Percentiles rank a stretch among this genome's conserved stretches.
Conservation (phyloP, 2,797 vertebrate species). For the Nannoperca obscura region DNA sequence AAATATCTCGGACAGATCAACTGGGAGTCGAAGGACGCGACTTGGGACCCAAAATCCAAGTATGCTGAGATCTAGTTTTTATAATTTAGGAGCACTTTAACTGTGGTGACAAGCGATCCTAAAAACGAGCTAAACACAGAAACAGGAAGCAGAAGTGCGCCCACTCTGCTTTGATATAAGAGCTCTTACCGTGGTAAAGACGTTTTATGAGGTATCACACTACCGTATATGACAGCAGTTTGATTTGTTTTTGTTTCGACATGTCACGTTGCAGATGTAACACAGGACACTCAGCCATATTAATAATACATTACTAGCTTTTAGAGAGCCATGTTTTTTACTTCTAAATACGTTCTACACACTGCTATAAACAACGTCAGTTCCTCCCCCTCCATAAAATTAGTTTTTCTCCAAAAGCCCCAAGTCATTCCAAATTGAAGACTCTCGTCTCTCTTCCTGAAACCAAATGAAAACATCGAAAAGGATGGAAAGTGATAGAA, state of each 20-base stretch:
- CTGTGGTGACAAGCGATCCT: not conserved
- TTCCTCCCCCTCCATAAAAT: not conserved
- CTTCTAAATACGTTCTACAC: not conserved
- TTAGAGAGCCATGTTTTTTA: conserved; percentile 1
- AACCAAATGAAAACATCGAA: conserved; percentile 12
- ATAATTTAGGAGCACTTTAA: conserved; percentile 9
- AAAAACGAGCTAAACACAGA: conserved; percentile 6
- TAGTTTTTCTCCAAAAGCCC: not conserved
- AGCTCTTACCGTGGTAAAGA: not conserved
- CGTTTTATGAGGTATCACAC: not conserved
- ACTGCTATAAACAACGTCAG: conserved; percentile 15
- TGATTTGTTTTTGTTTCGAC: conserved; percentile 23
- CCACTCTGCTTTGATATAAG: not conserved
- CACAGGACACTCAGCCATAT: not conserved
- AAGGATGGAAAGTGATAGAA: not conserved
- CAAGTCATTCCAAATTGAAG: conserved; percentile 14
- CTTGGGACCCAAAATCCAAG: conserved; percentile 2
- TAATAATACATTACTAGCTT: conserved; percentile 21
- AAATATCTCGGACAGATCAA: conserved; percentile 31
- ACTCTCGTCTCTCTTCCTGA: not conserved
- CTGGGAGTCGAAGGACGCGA: conserved; percentile 19
- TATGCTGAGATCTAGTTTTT: not conserved
- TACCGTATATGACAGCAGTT: not conserved
- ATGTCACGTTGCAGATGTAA: not conserved
- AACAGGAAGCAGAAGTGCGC: not conserved